Evolutionary conservation across 2,113 vertebrate genomes (phyloP), one percentile per base, ranked within the genome.

Genomic region (Lamprologus sp.): DNA sequence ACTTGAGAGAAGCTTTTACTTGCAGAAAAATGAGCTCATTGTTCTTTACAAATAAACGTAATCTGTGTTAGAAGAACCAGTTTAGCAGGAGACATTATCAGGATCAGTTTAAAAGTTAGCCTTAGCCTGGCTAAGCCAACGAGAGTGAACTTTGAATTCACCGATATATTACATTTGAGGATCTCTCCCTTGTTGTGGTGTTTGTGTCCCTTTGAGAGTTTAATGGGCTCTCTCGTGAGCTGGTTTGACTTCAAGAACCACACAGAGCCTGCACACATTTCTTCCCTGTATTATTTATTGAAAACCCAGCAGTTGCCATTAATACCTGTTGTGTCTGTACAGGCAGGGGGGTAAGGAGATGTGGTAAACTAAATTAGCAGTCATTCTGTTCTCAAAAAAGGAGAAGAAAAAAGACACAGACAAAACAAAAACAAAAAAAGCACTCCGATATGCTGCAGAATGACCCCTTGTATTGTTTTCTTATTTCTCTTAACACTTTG

Each of bases 251-350:
- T 3, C 4, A 70, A 90, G 33, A 87, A 90, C 3, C 70, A 91
- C 80, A 47, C 81, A 33, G 28, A 75, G 28, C 79, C 14, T 14
- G 21, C 4, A 23, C 3, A 26, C 13, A 47, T 91, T 91, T 68
- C 79, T 91, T 93, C 92, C 92, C 92, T 89, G 88, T 94, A 89
- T 95, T 91, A 93, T 96, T 95, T 95, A 92, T 94, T 95, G 93
- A 95, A 96, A 96, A 95, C 92, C 87, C 94, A 94, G 94, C 93
- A 91, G 89, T 92, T 26, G 47, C 85, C 90, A 91, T 91, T 91
- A 91, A 92, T 87, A 87, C 90, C 86, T 90, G 94, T 91, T 83
- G 86, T 89, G 80, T 88, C 79, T 88, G 82, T 83, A 91, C 91
- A 93, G 83, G 79, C 55, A 7, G 82, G 89, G 56, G 84, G 11